Evolutionary conservation across 2,888 invertebrate genomes (phyloP), one percentile per base, ranked within the genome.

Genomic region (Agriopis aurantiaria): DNA sequence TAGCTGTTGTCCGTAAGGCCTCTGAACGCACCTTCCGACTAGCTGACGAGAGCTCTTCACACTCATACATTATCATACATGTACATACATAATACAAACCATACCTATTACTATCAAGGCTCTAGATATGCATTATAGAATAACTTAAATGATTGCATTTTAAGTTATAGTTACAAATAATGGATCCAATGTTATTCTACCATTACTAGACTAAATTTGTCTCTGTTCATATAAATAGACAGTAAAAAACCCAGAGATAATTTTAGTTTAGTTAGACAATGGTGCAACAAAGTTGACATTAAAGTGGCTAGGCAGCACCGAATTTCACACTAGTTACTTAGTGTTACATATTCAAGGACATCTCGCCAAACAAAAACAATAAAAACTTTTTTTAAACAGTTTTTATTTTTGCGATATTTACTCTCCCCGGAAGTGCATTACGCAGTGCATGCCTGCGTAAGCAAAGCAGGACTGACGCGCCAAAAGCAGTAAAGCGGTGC

Each of bases 1-100:
- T n/a, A n/a, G n/a, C n/a, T n/a, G n/a, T n/a, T n/a, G n/a, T n/a
- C n/a, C n/a, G n/a, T n/a, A n/a, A n/a, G n/a, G n/a, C n/a, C n/a
- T n/a, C n/a, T n/a, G 46, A 58, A 33, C 46, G 12, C 46, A 33
- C 46, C 58, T 48, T n/a, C 14, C 61, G 60, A 69, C 69, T 60
- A 69, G 65, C 56, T 40, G 58, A 46, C 51, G 55, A 68, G 10
- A 45, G 11, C 12, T 53, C 51, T 17, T 40, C 63, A 63, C 11
- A 52, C 52, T 33, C 51, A 56, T 49, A 33, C 61, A 14, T 11
- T 33, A 33, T 14, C 49, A 46, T 10, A 33, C 43, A n/a, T 51
- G 49, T 51, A 56, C 11, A 8, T 49, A 67, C 41, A 41, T 12
- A 14, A 46, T 46, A 53, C 52, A 8, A 23, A 48, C 17, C 23